phyloP scores from a whole-genome alignment of 2,888 invertebrate species.

The Pyrrhosoma nymphula region DNA sequence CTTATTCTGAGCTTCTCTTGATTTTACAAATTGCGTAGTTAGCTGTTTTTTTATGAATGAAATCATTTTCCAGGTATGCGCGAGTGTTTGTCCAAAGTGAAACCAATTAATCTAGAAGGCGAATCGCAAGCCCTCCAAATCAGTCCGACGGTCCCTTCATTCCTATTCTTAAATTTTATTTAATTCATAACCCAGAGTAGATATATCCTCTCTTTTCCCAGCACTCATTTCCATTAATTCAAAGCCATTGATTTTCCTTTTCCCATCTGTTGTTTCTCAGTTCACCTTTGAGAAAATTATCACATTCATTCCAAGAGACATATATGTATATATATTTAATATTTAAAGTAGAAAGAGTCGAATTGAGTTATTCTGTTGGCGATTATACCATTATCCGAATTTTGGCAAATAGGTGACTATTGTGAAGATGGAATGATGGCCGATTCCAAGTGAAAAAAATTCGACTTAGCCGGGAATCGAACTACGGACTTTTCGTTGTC shows the following conservation, averaged over 20 bases:
- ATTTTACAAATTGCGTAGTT: neutral
- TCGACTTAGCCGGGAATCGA: no score
- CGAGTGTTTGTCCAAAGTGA: conserved; percentile 17
- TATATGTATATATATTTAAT: no score
- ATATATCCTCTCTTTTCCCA: neutral
- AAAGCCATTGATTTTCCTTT: neutral
- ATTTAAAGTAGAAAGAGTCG: no score
- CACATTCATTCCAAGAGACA: no score
- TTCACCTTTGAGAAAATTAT: no score
- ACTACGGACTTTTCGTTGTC: no score
- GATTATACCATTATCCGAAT: no score
- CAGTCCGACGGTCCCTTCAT: neutral
- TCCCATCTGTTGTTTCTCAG: neutral
- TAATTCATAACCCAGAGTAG: neutral
- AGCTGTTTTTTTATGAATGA: neutral
- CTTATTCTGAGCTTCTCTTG: neutral
- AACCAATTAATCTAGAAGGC: conserved; percentile 44
- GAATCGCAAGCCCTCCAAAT: neutral
- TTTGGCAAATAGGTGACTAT: no score
- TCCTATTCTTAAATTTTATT: conserved; percentile 32
- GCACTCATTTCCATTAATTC: neutral
- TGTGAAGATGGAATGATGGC: no score
- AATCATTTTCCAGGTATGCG: neutral
- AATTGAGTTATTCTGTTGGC: no score
- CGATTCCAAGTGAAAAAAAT: no score